phyloP scores from a whole-genome alignment of 2,113 vertebrate genomes.

The Callaeas wilsoni region DNA sequence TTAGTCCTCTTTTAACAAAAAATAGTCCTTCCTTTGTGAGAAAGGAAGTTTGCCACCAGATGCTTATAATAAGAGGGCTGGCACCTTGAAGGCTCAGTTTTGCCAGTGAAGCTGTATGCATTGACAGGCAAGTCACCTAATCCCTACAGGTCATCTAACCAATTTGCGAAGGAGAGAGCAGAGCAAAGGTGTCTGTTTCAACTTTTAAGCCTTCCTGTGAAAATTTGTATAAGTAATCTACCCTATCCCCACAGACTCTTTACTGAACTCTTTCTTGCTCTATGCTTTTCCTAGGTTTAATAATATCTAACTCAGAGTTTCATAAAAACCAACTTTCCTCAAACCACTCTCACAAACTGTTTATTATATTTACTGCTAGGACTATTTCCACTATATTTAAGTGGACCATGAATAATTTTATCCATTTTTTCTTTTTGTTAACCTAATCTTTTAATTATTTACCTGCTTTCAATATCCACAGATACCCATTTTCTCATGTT shows the following conservation, averaged over 20 bases:
- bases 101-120: background rate
- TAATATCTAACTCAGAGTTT: background rate
- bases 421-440: background rate
- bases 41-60: background rate
- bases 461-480: background rate
- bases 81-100: background rate
- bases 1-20: background rate
- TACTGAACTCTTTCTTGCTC: background rate
- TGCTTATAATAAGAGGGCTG: background rate
- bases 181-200: background rate
- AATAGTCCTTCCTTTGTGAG: background rate
- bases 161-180: background rate
- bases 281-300: background rate
- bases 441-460: background rate
- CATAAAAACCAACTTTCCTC: background rate
- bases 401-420: background rate
- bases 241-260: background rate
- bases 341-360: background rate
- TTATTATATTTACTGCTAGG: background rate
- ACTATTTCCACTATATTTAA: background rate
- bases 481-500: background rate
- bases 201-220: background rate
- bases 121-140: background rate
- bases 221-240: background rate
- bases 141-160: background rate